Percentiles rank a stretch among this genome's conserved stretches.
Evolutionary conservation across 2,113 vertebrate genomes (phyloP).

Genomic region (Collichthys lucidus): DNA sequence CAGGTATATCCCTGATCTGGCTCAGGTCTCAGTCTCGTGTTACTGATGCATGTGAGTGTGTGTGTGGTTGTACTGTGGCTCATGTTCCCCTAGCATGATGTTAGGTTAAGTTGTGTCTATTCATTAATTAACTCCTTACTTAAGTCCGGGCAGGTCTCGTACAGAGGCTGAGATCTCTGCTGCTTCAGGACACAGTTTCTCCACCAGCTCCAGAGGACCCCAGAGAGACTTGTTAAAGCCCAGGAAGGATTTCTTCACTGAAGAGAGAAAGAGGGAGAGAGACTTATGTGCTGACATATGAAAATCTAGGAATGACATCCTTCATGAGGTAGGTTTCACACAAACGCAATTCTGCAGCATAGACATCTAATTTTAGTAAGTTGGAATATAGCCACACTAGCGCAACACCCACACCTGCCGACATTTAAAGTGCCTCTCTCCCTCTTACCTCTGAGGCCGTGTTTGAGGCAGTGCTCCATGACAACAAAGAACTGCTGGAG

Average conservation of each 20-base stretch:
- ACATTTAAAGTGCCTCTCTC: not conserved
- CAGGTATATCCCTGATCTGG: constrained; percentile 50
- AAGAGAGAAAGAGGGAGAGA: constrained; percentile 16
- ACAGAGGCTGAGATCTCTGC: constrained; percentile 96
- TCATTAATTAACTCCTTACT: constrained; percentile 84
- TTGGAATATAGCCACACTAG: not conserved
- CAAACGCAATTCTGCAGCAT: not conserved
- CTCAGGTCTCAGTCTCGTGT: constrained; percentile 44
- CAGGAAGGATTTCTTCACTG: constrained; percentile 98
- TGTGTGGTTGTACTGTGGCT: constrained; percentile 11
- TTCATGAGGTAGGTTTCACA: not conserved
- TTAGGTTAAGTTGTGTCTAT: not conserved
- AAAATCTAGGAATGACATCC: not conserved
- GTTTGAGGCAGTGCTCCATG: constrained; percentile 99
- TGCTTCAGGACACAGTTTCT: constrained; percentile 97
- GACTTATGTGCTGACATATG: not conserved
- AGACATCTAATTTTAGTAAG: not conserved
- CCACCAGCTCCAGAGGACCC: constrained; percentile 97
- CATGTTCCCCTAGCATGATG: constrained; percentile 8
- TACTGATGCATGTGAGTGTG: constrained; percentile 7
- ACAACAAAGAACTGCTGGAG: constrained; percentile 99
- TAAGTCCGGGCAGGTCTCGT: constrained; percentile 96
- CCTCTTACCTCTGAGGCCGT: constrained; percentile 93
- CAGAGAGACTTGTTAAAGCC: constrained; percentile 98
- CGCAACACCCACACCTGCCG: not conserved